Percentiles rank a stretch among this genome's conserved stretches.
Evolutionary conservation across 2,797 vertebrate species (phyloP).

Genomic region (Coracias cyanogaster): DNA sequence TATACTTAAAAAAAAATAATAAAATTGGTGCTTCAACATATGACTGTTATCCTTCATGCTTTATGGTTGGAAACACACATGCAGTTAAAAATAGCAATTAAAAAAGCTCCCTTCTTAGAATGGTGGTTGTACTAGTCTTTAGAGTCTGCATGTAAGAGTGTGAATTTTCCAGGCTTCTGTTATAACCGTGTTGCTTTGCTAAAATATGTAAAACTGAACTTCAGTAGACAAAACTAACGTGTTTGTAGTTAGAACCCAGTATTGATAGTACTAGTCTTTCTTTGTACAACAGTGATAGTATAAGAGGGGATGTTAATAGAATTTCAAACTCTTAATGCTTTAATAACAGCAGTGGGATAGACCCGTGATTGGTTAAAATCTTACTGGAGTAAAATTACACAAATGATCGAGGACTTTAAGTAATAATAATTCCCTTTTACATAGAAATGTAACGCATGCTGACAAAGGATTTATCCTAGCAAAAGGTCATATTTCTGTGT

Average conservation of each 20-base stretch:
- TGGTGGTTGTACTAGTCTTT: neutral
- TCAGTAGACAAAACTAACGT: neutral
- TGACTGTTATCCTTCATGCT: neutral
- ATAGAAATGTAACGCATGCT: neutral
- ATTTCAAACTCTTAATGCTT: neutral
- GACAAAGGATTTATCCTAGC: neutral
- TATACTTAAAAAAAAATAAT: neutral
- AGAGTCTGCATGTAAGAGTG: neutral
- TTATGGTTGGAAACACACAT: neutral
- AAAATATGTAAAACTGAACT: neutral
- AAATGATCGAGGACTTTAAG: neutral
- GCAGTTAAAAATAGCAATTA: neutral
- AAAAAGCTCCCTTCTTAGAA: neutral
- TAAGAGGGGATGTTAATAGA: neutral
- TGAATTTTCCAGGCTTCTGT: neutral
- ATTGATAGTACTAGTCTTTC: neutral
- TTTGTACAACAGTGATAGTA: neutral
- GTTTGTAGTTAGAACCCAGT: neutral
- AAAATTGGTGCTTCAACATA: neutral
- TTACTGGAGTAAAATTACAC: neutral
- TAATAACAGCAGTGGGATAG: neutral
- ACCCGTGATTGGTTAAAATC: neutral
- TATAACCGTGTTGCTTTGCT: neutral
- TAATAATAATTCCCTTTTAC: neutral
- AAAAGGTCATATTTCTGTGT: neutral